Percentiles rank a stretch among this genome's conserved stretches.
Evolutionary conservation across 2,113 vertebrate species (phyloP).

Genomic region (Coreoperca whiteheadi): DNA sequence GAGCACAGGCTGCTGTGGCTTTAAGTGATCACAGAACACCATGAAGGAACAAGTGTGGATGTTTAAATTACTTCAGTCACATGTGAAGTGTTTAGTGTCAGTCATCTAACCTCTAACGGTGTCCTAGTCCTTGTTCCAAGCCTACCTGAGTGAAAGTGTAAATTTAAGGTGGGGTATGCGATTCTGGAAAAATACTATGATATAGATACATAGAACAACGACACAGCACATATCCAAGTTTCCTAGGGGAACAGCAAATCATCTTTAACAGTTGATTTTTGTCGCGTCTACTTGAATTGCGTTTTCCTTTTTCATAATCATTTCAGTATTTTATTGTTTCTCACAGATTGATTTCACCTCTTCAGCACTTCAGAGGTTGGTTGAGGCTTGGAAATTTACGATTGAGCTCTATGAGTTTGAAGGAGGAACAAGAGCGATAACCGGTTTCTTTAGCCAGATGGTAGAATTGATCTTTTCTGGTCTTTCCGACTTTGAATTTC

Average conservation of each 20-base stretch:
- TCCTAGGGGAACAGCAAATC: too few species aligned
- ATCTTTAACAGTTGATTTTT: too few species aligned
- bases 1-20: background rate
- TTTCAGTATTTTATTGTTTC: too few species aligned
- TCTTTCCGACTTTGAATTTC: constrained; percentile 95
- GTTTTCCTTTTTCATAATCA: too few species aligned
- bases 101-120: constrained; percentile 15
- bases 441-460: constrained; percentile 97
- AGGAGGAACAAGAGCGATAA: constrained; percentile 96
- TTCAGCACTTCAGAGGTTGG: too few species aligned
- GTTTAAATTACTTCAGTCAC: constrained; percentile 37
- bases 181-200: too few species aligned
- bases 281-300: too few species aligned
- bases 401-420: constrained; percentile 98
- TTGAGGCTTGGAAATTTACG: constrained; percentile 96
- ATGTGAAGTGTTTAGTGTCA: constrained; percentile 54
- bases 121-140: background rate
- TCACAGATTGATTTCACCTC: too few species aligned
- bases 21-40: background rate
- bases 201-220: too few species aligned
- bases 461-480: constrained; percentile 96
- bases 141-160: constrained; percentile 38
- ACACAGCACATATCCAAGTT: too few species aligned
- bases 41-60: background rate
- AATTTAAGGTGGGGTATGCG: too few species aligned